These are phyloP conservation scores for Lepidurus packardi DNA, from an alignment of 1,140 invertebrate species.

Conservation along the genomic window DNA sequence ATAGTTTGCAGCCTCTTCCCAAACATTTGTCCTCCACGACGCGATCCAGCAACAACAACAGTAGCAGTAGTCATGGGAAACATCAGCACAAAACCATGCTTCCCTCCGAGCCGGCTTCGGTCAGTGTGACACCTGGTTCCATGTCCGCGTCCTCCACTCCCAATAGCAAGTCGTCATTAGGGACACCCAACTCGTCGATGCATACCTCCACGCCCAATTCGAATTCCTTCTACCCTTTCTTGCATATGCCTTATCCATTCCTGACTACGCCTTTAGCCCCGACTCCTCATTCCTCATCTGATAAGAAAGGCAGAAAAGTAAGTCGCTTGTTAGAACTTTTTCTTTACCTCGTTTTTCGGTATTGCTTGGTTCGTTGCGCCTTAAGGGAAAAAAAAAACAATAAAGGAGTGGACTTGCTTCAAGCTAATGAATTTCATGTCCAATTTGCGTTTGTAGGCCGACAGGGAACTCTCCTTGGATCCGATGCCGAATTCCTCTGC, in stretches of 20 bases:
- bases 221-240: slow-evolving; percentile 30
- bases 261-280: slow-evolving; percentile 28
- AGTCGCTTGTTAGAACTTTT: background rate
- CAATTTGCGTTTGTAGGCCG: slow-evolving; percentile 1
- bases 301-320: slow-evolving; percentile 27
- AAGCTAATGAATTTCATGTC: background rate
- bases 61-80: slow-evolving; percentile 68
- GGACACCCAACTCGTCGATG: slow-evolving; percentile 14
- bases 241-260: slow-evolving; percentile 33
- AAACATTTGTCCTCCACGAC: slow-evolving; percentile 66
- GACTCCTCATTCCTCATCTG: slow-evolving; percentile 3
- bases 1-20: slow-evolving; percentile 7
- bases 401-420: background rate
- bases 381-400: background rate
- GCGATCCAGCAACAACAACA: slow-evolving; percentile 71
- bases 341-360: background rate
- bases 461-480: background rate
- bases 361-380: background rate
- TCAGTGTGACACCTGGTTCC: slow-evolving; percentile 54
- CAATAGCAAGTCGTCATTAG: background rate
- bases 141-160: background rate
- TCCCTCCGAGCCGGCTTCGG: slow-evolving; percentile 69
- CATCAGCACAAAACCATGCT: slow-evolving; percentile 62
- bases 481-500: background rate
- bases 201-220: slow-evolving; percentile 27